These are phyloP conservation scores for Meghimatium bilineatum DNA, from an alignment of 2,888 invertebrate species.

Conservation along the genomic window DNA sequence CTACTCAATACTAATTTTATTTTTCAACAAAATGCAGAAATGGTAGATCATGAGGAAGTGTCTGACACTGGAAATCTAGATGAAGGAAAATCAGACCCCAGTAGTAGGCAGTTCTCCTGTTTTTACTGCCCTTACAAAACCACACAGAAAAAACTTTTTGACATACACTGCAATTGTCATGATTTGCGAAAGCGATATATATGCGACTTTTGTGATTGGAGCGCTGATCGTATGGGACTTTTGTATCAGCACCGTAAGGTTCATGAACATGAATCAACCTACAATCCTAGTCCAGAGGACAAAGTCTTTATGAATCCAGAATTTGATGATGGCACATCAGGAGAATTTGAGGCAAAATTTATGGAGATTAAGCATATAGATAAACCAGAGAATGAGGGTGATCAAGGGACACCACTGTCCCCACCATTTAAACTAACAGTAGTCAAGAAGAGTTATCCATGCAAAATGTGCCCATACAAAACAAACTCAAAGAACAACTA, in stretches of 20 bases:
- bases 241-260: slow-evolving; percentile 70
- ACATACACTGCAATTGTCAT: slow-evolving; percentile 69
- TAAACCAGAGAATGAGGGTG: slow-evolving; percentile 38
- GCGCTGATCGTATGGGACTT: slow-evolving; percentile 66
- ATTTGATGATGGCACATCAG: slow-evolving; percentile 60
- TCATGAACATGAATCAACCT: slow-evolving; percentile 61
- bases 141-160: slow-evolving; percentile 64
- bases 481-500: slow-evolving; percentile 57
- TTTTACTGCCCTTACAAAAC: slow-evolving; percentile 66
- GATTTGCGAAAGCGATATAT: slow-evolving; percentile 64
- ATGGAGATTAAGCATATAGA: slow-evolving; percentile 45
- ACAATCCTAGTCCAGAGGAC: slow-evolving; percentile 60
- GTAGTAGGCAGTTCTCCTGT: slow-evolving; percentile 55
- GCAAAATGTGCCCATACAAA: slow-evolving; percentile 58
- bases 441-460: slow-evolving; percentile 55
- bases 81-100: slow-evolving; percentile 22
- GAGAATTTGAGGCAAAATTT: slow-evolving; percentile 56
- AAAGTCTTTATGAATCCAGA: slow-evolving; percentile 67
- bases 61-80: slow-evolving; percentile 16
- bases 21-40: slow-evolving; percentile 24
- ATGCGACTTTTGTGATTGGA: slow-evolving; percentile 74
- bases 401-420: slow-evolving; percentile 17
- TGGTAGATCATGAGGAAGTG: not conserved
- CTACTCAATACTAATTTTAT: slow-evolving; percentile 54
- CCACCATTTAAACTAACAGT: slow-evolving; percentile 54